Conservation (phyloP, 2,888 invertebrate genomes). For the Mechanitis mazaeus region DNA sequence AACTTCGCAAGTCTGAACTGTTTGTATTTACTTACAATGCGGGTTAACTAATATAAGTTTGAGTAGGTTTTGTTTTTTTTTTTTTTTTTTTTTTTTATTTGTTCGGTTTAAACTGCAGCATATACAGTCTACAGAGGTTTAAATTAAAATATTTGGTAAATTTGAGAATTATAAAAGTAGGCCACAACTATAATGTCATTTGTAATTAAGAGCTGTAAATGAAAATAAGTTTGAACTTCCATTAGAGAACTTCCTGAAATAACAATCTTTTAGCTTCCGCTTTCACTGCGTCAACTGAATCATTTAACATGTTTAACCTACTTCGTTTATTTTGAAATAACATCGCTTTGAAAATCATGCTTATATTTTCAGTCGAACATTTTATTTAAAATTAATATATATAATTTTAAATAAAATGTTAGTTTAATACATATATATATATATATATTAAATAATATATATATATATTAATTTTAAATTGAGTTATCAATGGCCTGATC, state of each 20-base stretch:
- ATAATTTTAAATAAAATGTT: too few species aligned
- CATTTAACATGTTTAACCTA: constrained; percentile 5
- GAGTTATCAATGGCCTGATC: too few species aligned
- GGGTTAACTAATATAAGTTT: constrained; percentile 7
- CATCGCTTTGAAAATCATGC: too few species aligned
- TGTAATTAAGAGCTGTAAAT: constrained; percentile 8
- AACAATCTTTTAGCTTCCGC: constrained; percentile 26
- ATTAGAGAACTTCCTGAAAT: constrained; percentile 48
- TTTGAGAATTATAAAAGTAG: not conserved
- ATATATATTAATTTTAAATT: too few species aligned
- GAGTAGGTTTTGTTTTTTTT: not conserved
- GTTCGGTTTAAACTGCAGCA: not conserved
- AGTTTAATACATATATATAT: too few species aligned
- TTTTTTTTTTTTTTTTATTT: not conserved
- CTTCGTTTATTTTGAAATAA: too few species aligned
- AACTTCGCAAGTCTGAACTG: constrained; percentile 7
- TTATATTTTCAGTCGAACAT: too few species aligned
- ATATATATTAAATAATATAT: too few species aligned
- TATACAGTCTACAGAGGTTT: too few species aligned
- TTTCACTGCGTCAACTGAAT: constrained; percentile 27
- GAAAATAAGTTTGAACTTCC: constrained; percentile 37
- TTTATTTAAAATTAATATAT: too few species aligned
- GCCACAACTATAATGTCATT: not conserved
- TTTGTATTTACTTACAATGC: constrained; percentile 11
- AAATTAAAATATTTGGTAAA: too few species aligned